Percentiles rank a stretch among this genome's conserved stretches.
These are phyloP conservation scores for Datnioides undecimradiatus DNA, from an alignment of 2,113 vertebrate species.

Conservation along the genomic window DNA sequence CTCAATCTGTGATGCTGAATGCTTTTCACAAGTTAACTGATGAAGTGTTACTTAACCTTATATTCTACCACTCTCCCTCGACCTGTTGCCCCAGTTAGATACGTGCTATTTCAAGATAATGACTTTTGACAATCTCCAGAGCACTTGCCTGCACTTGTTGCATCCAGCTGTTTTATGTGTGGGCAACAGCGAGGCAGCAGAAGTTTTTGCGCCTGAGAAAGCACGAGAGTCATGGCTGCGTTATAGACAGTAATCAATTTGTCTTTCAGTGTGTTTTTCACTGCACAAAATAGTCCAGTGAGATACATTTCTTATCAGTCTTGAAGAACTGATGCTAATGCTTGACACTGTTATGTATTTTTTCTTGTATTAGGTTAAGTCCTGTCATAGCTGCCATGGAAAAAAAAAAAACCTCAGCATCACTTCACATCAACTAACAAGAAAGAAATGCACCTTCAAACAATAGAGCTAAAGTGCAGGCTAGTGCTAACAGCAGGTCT, in stretches of 20 bases:
- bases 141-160: conserved; percentile 16
- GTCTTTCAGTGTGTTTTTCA: not conserved
- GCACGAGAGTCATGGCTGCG: not conserved
- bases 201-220: conserved; percentile 2
- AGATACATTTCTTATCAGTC: not conserved
- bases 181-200: not conserved
- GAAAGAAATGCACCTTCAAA: not conserved
- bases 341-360: not conserved
- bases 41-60: conserved; percentile 4
- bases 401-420: not conserved
- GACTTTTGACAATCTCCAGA: conserved; percentile 11
- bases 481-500: not conserved
- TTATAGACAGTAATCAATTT: conserved; percentile 9
- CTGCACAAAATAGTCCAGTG: not conserved
- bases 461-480: not conserved
- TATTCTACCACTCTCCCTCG: not conserved
- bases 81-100: not conserved
- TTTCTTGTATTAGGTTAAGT: not conserved
- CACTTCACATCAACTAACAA: not conserved
- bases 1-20: conserved; percentile 24
- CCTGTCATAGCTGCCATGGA: not conserved
- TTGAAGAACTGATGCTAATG: not conserved
- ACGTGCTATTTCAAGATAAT: not conserved
- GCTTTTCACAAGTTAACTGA: conserved; percentile 3
- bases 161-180: conserved; percentile 18